These are phyloP conservation scores for Harlomillsia oculata DNA, from an alignment of 1,140 invertebrate genomes.

Conservation along the genomic window DNA sequence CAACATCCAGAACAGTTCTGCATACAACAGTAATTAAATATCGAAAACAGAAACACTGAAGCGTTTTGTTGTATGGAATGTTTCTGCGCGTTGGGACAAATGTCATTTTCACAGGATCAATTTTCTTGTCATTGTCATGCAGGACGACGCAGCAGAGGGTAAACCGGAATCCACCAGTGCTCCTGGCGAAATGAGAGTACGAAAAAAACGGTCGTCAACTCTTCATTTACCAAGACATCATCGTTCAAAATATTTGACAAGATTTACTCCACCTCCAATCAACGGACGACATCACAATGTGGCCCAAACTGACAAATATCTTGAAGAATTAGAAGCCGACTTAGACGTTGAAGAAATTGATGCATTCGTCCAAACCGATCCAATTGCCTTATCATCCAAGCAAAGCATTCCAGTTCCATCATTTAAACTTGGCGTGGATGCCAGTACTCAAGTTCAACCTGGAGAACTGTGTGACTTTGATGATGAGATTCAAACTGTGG, in stretches of 20 bases:
- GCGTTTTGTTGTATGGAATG: not conserved
- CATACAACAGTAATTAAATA: not conserved
- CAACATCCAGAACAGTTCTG: not conserved
- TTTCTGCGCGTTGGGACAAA: not conserved
- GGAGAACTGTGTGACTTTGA: conserved; percentile 33
- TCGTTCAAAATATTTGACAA: no score
- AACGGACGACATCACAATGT: conserved; percentile 21
- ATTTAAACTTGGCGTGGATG: conserved; percentile 23
- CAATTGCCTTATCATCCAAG: conserved; percentile 12
- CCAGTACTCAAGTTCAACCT: conserved; percentile 28
- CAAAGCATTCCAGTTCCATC: not conserved
- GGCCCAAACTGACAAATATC: conserved; percentile 26
- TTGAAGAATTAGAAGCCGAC: conserved; percentile 22
- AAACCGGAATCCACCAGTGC: not conserved
- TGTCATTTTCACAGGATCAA: conserved; percentile 1
- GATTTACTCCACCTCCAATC: conserved; percentile 20
- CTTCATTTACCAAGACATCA: not conserved
- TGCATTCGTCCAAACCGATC: conserved; percentile 27
- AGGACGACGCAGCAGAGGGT: not conserved
- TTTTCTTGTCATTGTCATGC: not conserved
- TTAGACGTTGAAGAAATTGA: conserved; percentile 13
- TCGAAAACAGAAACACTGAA: no score
- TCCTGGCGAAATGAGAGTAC: not conserved
- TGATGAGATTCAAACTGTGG: conserved; percentile 25
- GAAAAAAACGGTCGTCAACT: not conserved